Evolutionary conservation across 2,113 vertebrate species (phyloP).

Genomic region (Heterotilapia buettikoferi): DNA sequence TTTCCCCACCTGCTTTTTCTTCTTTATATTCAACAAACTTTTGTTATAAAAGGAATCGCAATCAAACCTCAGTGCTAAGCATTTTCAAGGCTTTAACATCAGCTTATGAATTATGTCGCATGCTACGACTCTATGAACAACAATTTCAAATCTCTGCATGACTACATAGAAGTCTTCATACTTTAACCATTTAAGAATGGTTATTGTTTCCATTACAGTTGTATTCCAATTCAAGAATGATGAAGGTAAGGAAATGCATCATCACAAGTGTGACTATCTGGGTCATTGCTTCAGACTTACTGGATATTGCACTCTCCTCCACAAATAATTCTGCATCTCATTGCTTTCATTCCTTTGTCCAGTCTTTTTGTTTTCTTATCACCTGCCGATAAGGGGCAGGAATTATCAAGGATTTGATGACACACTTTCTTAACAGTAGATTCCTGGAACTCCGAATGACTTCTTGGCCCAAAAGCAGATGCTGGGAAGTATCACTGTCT

Average conservation of each 20-base stretch:
- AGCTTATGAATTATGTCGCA: not conserved
- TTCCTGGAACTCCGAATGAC: not conserved
- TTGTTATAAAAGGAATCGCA: not conserved
- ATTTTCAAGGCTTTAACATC: not conserved
- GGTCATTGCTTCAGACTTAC: not conserved
- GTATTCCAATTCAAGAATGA: not conserved
- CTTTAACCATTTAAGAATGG: not conserved
- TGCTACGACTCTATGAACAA: not conserved
- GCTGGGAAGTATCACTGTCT: not conserved
- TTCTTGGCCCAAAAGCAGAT: not conserved
- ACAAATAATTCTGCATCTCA: not conserved
- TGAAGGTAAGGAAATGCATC: not conserved
- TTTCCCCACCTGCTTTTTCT: not conserved
- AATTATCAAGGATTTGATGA: not conserved
- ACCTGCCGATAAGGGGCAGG: not conserved
- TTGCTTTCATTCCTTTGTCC: not conserved
- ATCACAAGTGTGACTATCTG: not conserved
- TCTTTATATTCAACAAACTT: not conserved
- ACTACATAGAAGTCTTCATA: not conserved
- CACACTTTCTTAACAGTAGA: not conserved
- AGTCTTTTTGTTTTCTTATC: not conserved
- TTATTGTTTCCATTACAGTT: not conserved
- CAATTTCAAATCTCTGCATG: not conserved
- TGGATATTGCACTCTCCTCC: not conserved
- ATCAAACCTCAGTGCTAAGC: not conserved